A percentile compares a stretch with the other conserved stretches of the same genome.
Conservation (phyloP, 2,113 vertebrate genomes). For the Trinectes maculatus region DNA sequence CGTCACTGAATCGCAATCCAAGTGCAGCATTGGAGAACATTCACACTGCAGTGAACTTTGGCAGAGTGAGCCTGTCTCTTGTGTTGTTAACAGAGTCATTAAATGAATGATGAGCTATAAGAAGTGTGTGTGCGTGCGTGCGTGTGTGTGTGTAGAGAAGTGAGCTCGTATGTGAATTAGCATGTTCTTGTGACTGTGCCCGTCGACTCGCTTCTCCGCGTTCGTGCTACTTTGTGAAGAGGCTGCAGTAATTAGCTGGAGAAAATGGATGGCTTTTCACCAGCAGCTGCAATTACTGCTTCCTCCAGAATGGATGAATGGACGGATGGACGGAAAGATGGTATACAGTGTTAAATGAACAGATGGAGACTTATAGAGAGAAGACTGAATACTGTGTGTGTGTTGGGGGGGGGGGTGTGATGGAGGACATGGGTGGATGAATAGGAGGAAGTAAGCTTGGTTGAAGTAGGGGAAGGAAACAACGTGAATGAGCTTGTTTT, state of each 20-base stretch:
- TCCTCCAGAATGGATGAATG: conserved; percentile 10
- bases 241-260: conserved; percentile 71
- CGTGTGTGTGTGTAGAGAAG: conserved; percentile 1
- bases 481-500: conserved; percentile 15
- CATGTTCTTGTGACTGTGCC: conserved; percentile 35
- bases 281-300: conserved; percentile 9
- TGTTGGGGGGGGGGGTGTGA: conserved; percentile 14
- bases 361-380: conserved; percentile 25
- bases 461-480: not conserved
- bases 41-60: conserved; percentile 2
- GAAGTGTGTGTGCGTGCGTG: conserved; percentile 1
- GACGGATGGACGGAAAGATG: conserved; percentile 27
- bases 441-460: conserved; percentile 16
- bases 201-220: conserved; percentile 46
- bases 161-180: conserved; percentile 35
- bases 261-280: conserved; percentile 46
- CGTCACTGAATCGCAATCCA: not conserved
- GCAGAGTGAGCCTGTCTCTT: not conserved
- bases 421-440: conserved; percentile 28
- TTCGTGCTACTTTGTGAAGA: conserved; percentile 67
- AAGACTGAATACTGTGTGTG: conserved; percentile 17
- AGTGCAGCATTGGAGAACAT: not conserved
- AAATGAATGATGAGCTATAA: conserved; percentile 30
- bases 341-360: conserved; percentile 27
- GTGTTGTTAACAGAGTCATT: conserved; percentile 29